Base-by-base conservation (phyloP, 2,888 invertebrate genomes). In the Parthenolecanium corni region DNA sequence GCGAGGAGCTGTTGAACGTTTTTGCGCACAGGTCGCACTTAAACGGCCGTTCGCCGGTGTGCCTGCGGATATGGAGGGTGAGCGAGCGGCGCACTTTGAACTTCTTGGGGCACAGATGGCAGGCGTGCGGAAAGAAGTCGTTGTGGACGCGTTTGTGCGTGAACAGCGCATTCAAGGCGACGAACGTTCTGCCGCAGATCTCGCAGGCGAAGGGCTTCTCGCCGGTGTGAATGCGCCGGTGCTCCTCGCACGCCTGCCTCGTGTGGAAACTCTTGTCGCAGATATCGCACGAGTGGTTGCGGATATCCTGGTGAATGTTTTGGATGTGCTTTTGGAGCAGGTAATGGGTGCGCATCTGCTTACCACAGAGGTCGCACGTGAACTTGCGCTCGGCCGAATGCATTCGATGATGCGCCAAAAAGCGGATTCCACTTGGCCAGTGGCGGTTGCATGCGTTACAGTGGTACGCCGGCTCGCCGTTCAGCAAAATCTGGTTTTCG, bases 101-200 rank as follows among this genome's bases (percentile, higher is more conserved):
- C 25, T 75, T 72, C 64, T 73, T 75, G 9, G 75, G 76, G 70
- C 80, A 80, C 46, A 74, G 71, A 9, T 73, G 72, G 68, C 80
- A 80, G 52, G 72, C 71, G 70, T 77, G 75, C 62, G 76, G 74
- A 65, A 76, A 75, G 25, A 72, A 71, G 12, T 73, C 72, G 3
- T 70, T 71, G 70, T 80, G 80, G 16, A 73, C 72, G 68, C 79
- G 74, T 64, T 76, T 77, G 69, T 83, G 83, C 53, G 77, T 73
- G 68, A 76, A 72, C 66, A 83, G 71, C 68, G 81, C 82, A 70
- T 72, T 79, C 25, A 67, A 65, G 44, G 66, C 65, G 14, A 64
- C 64, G 61, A 67, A 66, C 25, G 54, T 66, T 51, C 66, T 67
- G 11, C 73, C 73, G 70, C 80, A 80, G 11, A 71, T 67, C n/a